Evolutionary conservation across 2,797 vertebrate genomes (phyloP).

Genomic region (Brachyalestes nurse): DNA sequence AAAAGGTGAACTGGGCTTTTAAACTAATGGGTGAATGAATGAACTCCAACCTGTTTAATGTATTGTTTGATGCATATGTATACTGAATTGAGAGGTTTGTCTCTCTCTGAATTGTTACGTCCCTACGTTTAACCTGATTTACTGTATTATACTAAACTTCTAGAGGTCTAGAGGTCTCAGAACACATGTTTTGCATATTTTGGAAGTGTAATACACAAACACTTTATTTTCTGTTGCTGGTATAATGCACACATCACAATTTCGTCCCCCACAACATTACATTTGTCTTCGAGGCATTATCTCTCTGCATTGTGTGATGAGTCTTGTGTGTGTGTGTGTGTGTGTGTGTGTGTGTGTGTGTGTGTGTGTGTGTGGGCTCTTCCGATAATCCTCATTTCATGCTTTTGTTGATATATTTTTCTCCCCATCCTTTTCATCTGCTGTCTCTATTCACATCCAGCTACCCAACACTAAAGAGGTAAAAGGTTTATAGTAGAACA

Average conservation of each 20-base stretch:
- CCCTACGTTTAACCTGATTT: not conserved
- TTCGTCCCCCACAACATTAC: not conserved
- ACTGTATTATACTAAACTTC: not conserved
- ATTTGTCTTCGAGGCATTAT: not conserved
- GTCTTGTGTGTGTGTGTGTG: not conserved
- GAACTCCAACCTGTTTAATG: too few species aligned
- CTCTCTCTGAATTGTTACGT: too few species aligned
- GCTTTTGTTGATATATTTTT: constrained; percentile 19
- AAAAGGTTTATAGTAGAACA: constrained; percentile 64
- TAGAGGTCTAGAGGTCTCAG: not conserved
- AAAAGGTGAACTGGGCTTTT: too few species aligned
- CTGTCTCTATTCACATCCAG: constrained; percentile 66
- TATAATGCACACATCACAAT: not conserved
- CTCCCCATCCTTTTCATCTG: constrained; percentile 42
- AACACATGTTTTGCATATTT: not conserved
- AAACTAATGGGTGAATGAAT: too few species aligned
- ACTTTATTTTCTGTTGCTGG: not conserved
- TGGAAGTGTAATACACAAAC: not conserved
- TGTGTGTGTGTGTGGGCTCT: constrained; percentile 2
- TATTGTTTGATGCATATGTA: too few species aligned
- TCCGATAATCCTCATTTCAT: constrained; percentile 23
- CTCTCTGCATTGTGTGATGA: too few species aligned
- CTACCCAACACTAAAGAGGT: constrained; percentile 89
- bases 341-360: constrained; percentile 2
- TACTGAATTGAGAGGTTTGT: too few species aligned